Base-by-base conservation (phyloP, 2,113 vertebrate species). In the Trematocara stigmaticum region DNA sequence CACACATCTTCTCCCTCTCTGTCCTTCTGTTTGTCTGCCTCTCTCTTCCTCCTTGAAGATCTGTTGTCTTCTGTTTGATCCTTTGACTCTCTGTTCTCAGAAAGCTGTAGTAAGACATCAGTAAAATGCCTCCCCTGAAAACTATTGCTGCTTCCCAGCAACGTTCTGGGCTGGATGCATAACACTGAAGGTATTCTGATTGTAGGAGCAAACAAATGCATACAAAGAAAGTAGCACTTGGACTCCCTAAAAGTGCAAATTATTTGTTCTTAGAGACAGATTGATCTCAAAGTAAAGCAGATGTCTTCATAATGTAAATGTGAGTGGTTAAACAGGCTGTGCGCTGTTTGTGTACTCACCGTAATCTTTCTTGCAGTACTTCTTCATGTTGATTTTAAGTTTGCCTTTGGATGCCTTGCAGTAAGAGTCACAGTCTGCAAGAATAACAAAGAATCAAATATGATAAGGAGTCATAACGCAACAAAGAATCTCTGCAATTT, bases 321-420 rank as follows among this genome's bases (percentile, higher is more conserved):
- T 55, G 79, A 23, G 79, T 69, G 57, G 34, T 18, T 49, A 55
- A 55, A 84, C 49, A 18, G 15, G 10, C 66, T 5, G 26, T 26
- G 40, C 35, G 23, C 53, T 34, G 31, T 78, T 23, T 13, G 78
- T 53, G n/a, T 59, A 96, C 98, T 98, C 95, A 99, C 98, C 99
- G 0, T 99, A 99, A 96, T 99, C 99, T 89, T 99, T 99, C 96
- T 99, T 99, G 95, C 98, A 99, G 96, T 99, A 99, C 87, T 98
- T 99, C 95, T 99, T 99, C 98, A 99, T 99, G 97, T 99, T 99
- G 95, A 99, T 99, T 96, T 99, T 99, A 96, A 99, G 96, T 87
- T 99, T 99, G 81, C 98, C 98, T 96, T 98, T 99, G 69, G 98
- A 99, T n/a, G 98, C 98, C 91, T 98, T 99, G 96, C 99, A 99